Base-by-base conservation (phyloP, 2,888 invertebrate genomes). In the Eumacrocentrus americanus region DNA sequence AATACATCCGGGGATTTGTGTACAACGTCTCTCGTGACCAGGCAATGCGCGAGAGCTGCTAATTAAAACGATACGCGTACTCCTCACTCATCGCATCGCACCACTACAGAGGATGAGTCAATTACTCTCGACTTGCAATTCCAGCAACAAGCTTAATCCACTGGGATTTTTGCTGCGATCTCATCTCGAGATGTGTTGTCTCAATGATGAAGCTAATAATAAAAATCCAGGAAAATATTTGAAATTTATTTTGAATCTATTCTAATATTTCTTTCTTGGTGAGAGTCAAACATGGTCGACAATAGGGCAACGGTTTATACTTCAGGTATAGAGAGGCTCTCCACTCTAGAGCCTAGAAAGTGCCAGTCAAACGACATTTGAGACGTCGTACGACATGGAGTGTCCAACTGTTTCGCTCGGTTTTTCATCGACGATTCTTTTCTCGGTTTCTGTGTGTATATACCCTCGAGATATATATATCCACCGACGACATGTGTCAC, bases 321-420 rank as follows among this genome's bases (percentile, higher is more conserved):
- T 18, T 42, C 42, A 42, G 42, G 42, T 42, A 42, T 16, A 18
- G n/a, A 20, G 5, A 42, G 11, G 9, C 35, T 47, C 25, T 2
- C 7, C 14, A 29, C 22, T 25, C n/a, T 47, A 23, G 14, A 12
- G 34, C 48, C 58, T 66, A 59, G 58, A 60, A 61, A 71, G 66
- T 70, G 72, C 67, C 74, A 70, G 72, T 74, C 72, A 72, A 72
- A 67, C 70, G 69, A 75, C 72, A 72, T 74, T 74, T 67, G 62
- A 65, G 65, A 61, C 63, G 29, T 62, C 66, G 59, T 59, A 64
- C 68, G 75, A 76, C 76, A 70, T 76, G 71, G 72, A 75, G 76
- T 75, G 73, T 72, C 70, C 69, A 68, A 67, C 34, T 50, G 12
- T 16, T 18, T 18, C 14, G 16, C 50, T 50, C 9, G 22, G n/a